A percentile compares a stretch with the other conserved stretches of the same genome.
These are phyloP conservation scores for Neodiprion virginianus DNA, from an alignment of 1,140 invertebrate genomes.

Conservation along the genomic window DNA sequence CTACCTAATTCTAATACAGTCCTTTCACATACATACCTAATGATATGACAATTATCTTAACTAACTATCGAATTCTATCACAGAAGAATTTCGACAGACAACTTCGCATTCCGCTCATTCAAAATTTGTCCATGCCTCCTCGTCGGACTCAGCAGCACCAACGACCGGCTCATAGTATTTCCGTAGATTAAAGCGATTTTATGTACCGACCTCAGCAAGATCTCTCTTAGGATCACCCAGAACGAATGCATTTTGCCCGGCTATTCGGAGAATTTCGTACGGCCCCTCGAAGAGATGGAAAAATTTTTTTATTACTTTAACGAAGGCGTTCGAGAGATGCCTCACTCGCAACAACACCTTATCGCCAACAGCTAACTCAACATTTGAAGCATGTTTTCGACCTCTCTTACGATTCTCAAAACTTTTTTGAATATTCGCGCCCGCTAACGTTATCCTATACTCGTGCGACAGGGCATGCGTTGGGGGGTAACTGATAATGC, in stretches of 20 bases:
- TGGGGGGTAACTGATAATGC: neutral
- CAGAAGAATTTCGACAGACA: too few species aligned
- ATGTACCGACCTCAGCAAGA: conserved; percentile 1
- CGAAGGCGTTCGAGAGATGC: conserved; percentile 10
- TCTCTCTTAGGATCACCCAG: neutral
- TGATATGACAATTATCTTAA: too few species aligned
- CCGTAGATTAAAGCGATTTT: conserved; percentile 9
- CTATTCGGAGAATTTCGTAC: conserved; percentile 6
- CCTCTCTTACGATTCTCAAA: conserved; percentile 12
- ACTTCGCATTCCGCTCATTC: too few species aligned
- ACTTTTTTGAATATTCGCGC: neutral
- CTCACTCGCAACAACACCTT: conserved; percentile 12
- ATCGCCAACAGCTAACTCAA: conserved; percentile 3
- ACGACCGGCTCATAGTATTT: conserved; percentile 13
- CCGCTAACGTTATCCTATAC: too few species aligned
- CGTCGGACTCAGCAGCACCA: too few species aligned
- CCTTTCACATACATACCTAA: too few species aligned
- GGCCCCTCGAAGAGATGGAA: conserved; percentile 20
- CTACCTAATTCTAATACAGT: too few species aligned
- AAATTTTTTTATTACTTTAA: neutral
- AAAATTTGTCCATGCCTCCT: too few species aligned
- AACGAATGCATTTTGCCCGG: conserved; percentile 12
- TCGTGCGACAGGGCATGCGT: too few species aligned
- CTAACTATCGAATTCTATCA: too few species aligned
- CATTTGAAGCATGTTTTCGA: conserved; percentile 1